Conservation (phyloP, 2,888 invertebrate genomes). For the Erebia palarica region DNA sequence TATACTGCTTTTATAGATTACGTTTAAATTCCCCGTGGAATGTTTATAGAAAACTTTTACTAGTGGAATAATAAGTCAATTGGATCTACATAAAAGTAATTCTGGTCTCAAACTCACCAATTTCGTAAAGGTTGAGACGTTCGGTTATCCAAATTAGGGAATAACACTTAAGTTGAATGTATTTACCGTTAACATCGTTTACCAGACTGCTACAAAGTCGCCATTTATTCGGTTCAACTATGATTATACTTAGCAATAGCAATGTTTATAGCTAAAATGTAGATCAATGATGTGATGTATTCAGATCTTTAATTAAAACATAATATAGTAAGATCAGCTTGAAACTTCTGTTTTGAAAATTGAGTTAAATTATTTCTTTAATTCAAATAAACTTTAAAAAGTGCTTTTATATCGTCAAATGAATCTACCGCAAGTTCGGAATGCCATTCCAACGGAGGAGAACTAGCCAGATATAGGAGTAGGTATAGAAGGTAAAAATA, state of each 20-base stretch:
- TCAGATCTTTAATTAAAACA: background rate
- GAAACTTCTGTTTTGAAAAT: too few relatives aligned
- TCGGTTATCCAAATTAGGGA: conserved; percentile 10
- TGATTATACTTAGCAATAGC: background rate
- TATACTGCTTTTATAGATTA: conserved; percentile 36
- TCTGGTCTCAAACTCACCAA: background rate
- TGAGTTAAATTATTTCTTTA: too few relatives aligned
- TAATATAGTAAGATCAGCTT: too few relatives aligned
- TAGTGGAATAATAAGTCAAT: conserved; percentile 32
- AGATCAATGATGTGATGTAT: background rate
- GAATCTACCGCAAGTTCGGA: too few relatives aligned
- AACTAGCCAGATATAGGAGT: too few relatives aligned
- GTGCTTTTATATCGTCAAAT: too few relatives aligned
- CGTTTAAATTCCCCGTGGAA: conserved; percentile 32
- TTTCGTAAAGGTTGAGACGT: conserved; percentile 17
- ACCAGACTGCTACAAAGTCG: conserved; percentile 1
- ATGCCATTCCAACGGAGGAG: too few relatives aligned
- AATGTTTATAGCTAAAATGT: background rate
- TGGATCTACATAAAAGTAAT: conserved; percentile 22
- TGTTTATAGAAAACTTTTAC: conserved; percentile 36
- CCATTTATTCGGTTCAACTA: conserved; percentile 12
- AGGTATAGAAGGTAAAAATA: too few relatives aligned
- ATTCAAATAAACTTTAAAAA: too few relatives aligned
- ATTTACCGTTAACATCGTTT: conserved; percentile 1
- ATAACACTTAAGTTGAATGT: conserved; percentile 19